Percentiles rank a stretch among this genome's conserved stretches.
Evolutionary conservation across 2,888 invertebrate genomes (phyloP).

Genomic region (Habrosyne pyritoides): DNA sequence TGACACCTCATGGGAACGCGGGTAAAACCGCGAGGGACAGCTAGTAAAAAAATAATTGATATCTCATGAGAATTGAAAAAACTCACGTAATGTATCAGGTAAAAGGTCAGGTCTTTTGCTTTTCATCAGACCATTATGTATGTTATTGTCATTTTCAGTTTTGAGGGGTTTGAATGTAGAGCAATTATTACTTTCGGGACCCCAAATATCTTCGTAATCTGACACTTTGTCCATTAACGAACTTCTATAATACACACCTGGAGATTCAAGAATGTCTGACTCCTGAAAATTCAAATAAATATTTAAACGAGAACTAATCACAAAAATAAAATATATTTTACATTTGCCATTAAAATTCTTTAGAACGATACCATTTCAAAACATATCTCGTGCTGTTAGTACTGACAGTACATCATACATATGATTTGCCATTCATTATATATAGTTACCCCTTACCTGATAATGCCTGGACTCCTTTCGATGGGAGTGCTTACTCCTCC

Average conservation of each 20-base stretch:
- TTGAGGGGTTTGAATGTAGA: conserved; percentile 77
- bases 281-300: conserved; percentile 69
- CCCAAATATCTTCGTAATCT: conserved; percentile 98
- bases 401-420: conserved; percentile 23
- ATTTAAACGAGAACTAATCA: background rate
- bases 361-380: background rate
- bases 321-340: conserved; percentile 12
- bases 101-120: conserved; percentile 84
- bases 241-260: conserved; percentile 92
- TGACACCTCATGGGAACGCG: too few species aligned
- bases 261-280: conserved; percentile 93
- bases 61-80: conserved; percentile 8
- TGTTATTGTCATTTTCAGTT: conserved; percentile 65
- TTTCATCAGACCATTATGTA: conserved; percentile 79
- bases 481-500: conserved; percentile 82
- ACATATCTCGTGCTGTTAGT: conserved; percentile 63
- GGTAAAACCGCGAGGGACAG: too few species aligned
- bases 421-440: background rate
- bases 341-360: conserved; percentile 20
- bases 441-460: conserved; percentile 75
- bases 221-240: conserved; percentile 95
- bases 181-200: conserved; percentile 83
- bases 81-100: conserved; percentile 84
- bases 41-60: too few species aligned
- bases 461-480: conserved; percentile 89